These are phyloP conservation scores for Leptopterna dolabrata DNA, from an alignment of 2,888 invertebrate species.

Conservation along the genomic window DNA sequence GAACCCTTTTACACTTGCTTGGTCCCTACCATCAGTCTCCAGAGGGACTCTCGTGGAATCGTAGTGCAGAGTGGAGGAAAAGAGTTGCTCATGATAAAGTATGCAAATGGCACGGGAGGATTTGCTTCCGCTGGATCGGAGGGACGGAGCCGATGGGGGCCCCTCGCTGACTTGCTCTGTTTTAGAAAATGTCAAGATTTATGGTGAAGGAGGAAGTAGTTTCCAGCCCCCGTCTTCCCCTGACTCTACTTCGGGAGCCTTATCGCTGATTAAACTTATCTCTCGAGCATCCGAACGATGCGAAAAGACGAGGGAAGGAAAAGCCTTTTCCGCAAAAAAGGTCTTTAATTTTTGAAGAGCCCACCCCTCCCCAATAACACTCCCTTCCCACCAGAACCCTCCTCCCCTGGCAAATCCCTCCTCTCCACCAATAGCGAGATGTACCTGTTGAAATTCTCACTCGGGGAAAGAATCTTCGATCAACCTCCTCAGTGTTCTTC, in stretches of 20 bases:
- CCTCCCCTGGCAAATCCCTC: neutral
- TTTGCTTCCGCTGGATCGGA: conserved; percentile 16
- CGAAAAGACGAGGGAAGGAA: conserved; percentile 4
- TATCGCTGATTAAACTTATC: conserved; percentile 47
- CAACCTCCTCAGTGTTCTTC: neutral
- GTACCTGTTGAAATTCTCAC: neutral
- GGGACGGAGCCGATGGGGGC: neutral
- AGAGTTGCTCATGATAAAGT: conserved; percentile 46
- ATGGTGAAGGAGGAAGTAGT: conserved; percentile 28
- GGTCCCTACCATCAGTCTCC: conserved; percentile 40
- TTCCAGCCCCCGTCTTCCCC: neutral
- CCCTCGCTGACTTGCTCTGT: conserved; percentile 14
- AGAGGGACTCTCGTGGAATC: neutral
- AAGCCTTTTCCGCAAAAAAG: conserved; percentile 14
- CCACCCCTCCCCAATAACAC: neutral
- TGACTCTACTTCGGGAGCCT: neutral
- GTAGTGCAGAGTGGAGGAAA: neutral
- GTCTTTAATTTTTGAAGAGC: conserved; percentile 36
- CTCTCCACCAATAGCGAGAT: neutral
- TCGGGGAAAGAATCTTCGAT: neutral
- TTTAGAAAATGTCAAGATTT: conserved; percentile 37
- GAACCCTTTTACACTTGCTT: conserved; percentile 42
- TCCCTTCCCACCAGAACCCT: too few species aligned
- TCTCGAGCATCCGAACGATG: neutral
- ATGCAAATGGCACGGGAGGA: conserved; percentile 42